These are phyloP conservation scores for Cinara cedri DNA, from an alignment of 2,888 invertebrate species.

Conservation along the genomic window DNA sequence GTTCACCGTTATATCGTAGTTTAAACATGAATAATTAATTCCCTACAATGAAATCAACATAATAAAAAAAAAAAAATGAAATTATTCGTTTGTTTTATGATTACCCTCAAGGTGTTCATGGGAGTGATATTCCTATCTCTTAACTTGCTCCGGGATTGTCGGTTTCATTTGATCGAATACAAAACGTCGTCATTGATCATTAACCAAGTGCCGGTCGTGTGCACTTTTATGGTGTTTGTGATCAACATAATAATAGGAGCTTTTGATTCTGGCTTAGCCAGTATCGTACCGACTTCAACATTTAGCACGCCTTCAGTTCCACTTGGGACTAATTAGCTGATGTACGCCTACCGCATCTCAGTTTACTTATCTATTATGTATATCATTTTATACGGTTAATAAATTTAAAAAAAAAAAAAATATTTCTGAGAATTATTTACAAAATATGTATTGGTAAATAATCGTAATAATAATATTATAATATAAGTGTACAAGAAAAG, in stretches of 20 bases:
- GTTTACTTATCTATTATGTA: no score
- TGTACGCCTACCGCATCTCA: no score
- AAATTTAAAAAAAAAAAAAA: no score
- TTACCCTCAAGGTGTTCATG: conserved; percentile 70
- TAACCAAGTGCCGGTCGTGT: conserved; percentile 74
- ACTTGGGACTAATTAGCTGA: background rate
- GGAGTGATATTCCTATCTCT: conserved; percentile 75
- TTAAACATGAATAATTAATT: no score
- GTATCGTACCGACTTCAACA: conserved; percentile 56
- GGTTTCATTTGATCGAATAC: conserved; percentile 74
- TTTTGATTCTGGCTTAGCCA: conserved; percentile 72
- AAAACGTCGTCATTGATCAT: conserved; percentile 73
- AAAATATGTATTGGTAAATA: no score
- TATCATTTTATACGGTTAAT: no score
- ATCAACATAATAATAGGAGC: conserved; percentile 79
- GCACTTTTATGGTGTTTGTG: conserved; percentile 76
- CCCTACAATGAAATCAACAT: no score
- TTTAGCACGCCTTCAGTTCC: background rate
- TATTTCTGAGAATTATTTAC: no score
- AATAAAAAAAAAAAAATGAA: no score
- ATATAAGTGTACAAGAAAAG: no score
- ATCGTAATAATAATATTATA: no score
- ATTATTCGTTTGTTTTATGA: background rate
- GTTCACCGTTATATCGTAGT: background rate
- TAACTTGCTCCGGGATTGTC: conserved; percentile 78